Percentiles rank a stretch among this genome's conserved stretches.
Evolutionary conservation across 1,140 invertebrate genomes (phyloP).

Genomic region (Meloidogyne chitwoodi): DNA sequence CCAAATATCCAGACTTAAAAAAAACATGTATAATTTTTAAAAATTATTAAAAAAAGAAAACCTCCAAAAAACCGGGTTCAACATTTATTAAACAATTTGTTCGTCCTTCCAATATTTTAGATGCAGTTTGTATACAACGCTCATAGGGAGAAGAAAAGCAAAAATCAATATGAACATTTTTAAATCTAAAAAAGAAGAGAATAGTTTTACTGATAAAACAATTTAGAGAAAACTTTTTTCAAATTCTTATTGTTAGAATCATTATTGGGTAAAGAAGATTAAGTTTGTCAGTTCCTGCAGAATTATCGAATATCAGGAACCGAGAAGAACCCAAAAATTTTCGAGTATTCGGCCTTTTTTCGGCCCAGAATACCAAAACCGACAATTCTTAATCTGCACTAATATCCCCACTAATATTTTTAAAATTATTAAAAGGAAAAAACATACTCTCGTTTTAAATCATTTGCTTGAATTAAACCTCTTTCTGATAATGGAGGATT

Average conservation of each 20-base stretch:
- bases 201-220: no score
- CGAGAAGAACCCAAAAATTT: no score
- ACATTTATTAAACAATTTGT: neutral
- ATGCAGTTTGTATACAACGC: slow-evolving; percentile 5
- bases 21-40: neutral
- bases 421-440: neutral
- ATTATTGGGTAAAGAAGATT: no score
- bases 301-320: no score
- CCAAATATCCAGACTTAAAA: neutral
- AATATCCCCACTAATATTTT: no score
- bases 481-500: slow-evolving; percentile 13
- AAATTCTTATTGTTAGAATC: no score
- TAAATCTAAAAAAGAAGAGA: slow-evolving; percentile 2
- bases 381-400: no score
- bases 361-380: no score
- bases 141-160: slow-evolving; percentile 17
- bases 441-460: neutral
- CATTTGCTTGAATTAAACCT: slow-evolving; percentile 3
- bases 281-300: no score
- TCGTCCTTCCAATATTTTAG: slow-evolving; percentile 11
- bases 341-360: no score
- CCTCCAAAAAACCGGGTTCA: slow-evolving; percentile 20
- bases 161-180: slow-evolving; percentile 6
- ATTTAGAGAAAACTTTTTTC: no score
- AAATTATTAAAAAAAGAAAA: neutral